Base-by-base conservation (phyloP, 2,888 invertebrate genomes). In the Myathropa florea region DNA sequence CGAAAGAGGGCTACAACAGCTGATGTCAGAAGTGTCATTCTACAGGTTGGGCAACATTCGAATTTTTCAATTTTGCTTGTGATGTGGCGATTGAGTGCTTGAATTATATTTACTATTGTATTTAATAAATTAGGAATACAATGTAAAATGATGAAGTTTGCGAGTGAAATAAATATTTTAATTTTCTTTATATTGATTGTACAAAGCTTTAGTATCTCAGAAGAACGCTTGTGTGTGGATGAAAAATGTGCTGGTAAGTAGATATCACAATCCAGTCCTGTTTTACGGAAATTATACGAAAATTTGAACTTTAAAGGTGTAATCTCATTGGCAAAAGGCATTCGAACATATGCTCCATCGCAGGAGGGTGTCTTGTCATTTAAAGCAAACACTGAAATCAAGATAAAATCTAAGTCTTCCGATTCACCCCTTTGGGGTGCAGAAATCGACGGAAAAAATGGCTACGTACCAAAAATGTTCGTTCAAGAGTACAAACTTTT, bases 191-290 rank as follows among this genome's bases (percentile, higher is more conserved):
- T 70, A 64, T 63, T 88, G 28, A 80, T 83, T 53, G 78, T 71
- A 81, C 88, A 83, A 61, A 88, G 90, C 88, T 90, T 93, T 90
- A 92, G 93, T 92, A 93, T 95, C 90, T 95, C 96, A 75, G 95
- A 96, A 91, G 94, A 95, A 92, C 94, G 95, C 90, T 93, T 94
- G 90, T 97, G 97, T 94, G 95, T 93, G 89, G 95, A 96, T 93
- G 92, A 93, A 91, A 92, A 95, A 91, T 97, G 97, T 92, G 94
- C 94, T 92, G 94, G 97, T 97, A 93, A 92, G 91, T 91, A 90
- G 90, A 88, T 78, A 64, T 59, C n/a, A 9, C 10, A 55, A 72
- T 63, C 26, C 23, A 12, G 1, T 30, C 23, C 30, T 28, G 2
- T 67, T 26, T n/a, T 36, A 9, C n/a, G 23, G 4, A 36, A n/a